A percentile compares a stretch with the other conserved stretches of the same genome.
These are phyloP conservation scores for Catotricha subobsoleta DNA, from an alignment of 2,888 invertebrate species.

Conservation along the genomic window DNA sequence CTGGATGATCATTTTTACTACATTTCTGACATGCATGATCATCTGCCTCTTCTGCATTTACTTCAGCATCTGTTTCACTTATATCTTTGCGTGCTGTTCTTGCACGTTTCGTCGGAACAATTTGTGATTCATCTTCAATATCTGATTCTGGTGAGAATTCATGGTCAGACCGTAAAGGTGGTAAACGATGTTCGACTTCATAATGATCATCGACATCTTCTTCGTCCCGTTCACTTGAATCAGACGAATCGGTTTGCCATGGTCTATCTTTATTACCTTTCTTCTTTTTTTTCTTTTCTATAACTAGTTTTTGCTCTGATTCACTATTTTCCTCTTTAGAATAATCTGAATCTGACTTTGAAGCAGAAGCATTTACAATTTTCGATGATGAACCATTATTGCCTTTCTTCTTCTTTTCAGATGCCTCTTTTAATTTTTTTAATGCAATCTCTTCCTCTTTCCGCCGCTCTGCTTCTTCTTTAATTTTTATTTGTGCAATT, in stretches of 20 bases:
- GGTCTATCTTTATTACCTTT: slow-evolving; percentile 5
- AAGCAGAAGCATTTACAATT: slow-evolving; percentile 13
- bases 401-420: slow-evolving; percentile 33
- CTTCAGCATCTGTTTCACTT: slow-evolving; percentile 19
- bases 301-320: slow-evolving; percentile 24
- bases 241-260: slow-evolving; percentile 15
- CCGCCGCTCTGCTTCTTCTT: slow-evolving; percentile 63
- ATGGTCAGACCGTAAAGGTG: slow-evolving; percentile 65
- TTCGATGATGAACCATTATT: too few species aligned
- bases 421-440: slow-evolving; percentile 44
- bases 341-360: slow-evolving; percentile 12
- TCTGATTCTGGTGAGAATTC: slow-evolving; percentile 89
- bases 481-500: slow-evolving; percentile 74
- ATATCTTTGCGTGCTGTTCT: slow-evolving; percentile 65
- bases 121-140: slow-evolving; percentile 42
- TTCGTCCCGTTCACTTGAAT: slow-evolving; percentile 30
- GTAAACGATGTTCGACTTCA: slow-evolving; percentile 33
- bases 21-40: slow-evolving; percentile 75
- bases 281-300: slow-evolving; percentile 11
- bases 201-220: slow-evolving; percentile 32
- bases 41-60: slow-evolving; percentile 13
- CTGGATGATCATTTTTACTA: slow-evolving; percentile 80
- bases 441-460: slow-evolving; percentile 57
- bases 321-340: slow-evolving; percentile 17
- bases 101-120: slow-evolving; percentile 60